These are phyloP conservation scores for Eubasilissa regina DNA, from an alignment of 1,140 invertebrate species.

Conservation along the genomic window DNA sequence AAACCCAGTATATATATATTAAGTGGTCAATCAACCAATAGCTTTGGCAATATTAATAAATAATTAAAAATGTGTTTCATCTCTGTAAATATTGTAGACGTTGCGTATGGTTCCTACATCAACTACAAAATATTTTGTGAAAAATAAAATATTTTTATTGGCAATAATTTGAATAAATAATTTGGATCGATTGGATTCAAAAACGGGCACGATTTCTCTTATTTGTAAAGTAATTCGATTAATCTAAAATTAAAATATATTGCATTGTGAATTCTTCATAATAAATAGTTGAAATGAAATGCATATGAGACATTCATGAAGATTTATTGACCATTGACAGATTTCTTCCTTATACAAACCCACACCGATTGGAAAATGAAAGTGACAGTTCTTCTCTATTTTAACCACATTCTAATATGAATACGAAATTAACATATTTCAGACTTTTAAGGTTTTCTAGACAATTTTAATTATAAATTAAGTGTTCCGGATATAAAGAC, in stretches of 20 bases:
- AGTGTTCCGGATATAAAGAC: too few species aligned
- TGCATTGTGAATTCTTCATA: conserved; percentile 21
- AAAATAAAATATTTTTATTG: not conserved
- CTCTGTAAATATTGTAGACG: too few species aligned
- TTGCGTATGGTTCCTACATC: too few species aligned
- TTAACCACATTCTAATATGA: conserved; percentile 27
- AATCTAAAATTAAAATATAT: conserved; percentile 3
- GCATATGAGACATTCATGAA: conserved; percentile 23
- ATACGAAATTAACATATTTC: conserved; percentile 28
- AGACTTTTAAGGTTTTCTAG: conserved; percentile 20
- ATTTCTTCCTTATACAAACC: conserved; percentile 19
- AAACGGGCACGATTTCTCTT: conserved; percentile 14
- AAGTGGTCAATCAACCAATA: too few species aligned
- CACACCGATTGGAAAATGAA: conserved; percentile 26
- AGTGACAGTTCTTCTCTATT: not conserved
- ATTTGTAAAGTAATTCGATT: conserved; percentile 21
- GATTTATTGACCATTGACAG: conserved; percentile 40
- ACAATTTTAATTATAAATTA: too few species aligned
- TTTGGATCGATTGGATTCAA: not conserved
- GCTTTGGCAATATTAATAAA: too few species aligned
- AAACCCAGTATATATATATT: too few species aligned
- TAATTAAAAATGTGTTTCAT: too few species aligned
- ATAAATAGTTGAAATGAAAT: conserved; percentile 21
- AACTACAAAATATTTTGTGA: too few species aligned
- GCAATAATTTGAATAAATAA: not conserved